Evolutionary conservation across 1,140 invertebrate species (phyloP).

Genomic region (Zaprionus ornatus): DNA sequence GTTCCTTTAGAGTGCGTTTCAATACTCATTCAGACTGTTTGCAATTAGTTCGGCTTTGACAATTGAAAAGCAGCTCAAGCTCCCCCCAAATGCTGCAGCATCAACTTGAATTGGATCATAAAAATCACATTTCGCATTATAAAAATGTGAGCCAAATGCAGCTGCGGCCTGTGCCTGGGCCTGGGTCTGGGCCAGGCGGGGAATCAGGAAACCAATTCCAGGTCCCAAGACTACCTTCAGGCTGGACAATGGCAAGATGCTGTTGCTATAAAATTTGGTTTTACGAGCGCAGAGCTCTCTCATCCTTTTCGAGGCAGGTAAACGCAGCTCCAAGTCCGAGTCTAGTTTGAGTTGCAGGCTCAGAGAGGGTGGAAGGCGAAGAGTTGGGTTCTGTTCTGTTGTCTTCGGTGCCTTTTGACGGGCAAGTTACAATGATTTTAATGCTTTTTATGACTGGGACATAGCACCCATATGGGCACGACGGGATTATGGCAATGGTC

Average conservation of each 20-base stretch:
- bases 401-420: conserved; percentile 57
- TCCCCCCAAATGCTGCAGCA: conserved; percentile 45
- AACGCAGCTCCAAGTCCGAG: conserved; percentile 31
- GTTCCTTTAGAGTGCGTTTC: conserved; percentile 38
- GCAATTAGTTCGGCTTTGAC: conserved; percentile 59
- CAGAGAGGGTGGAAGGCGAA: neutral
- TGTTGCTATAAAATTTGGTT: conserved; percentile 71
- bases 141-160: conserved; percentile 55
- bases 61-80: conserved; percentile 70
- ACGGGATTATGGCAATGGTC: conserved; percentile 36
- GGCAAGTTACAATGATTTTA: conserved; percentile 80
- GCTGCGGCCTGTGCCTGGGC: conserved; percentile 48
- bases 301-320: conserved; percentile 59
- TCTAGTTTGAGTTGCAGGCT: conserved; percentile 1
- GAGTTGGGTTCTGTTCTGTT: conserved; percentile 1
- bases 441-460: conserved; percentile 73
- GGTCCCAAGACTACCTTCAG: conserved; percentile 11
- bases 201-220: conserved; percentile 25
- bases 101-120: conserved; percentile 76
- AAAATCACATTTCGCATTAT: conserved; percentile 81
- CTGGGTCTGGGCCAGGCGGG: neutral
- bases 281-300: conserved; percentile 62
- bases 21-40: conserved; percentile 36
- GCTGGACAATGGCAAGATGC: conserved; percentile 8
- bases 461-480: conserved; percentile 70